Conservation (phyloP, 2,113 vertebrate species). For the Accipiter virgatus region DNA sequence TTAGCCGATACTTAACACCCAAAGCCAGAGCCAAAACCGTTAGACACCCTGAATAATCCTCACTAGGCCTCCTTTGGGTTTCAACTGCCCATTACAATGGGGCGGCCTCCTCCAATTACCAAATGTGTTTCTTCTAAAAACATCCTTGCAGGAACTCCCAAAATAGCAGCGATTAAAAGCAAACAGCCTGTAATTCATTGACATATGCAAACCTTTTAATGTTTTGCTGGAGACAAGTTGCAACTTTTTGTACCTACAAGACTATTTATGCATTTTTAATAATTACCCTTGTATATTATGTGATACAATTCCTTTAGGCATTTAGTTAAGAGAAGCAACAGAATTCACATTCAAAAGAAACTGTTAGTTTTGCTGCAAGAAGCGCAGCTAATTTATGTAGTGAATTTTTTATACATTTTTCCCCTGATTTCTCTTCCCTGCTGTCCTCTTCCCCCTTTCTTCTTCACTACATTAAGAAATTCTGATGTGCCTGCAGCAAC, state of each 20-base stretch:
- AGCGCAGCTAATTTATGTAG: constrained; percentile 69
- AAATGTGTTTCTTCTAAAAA: constrained; percentile 73
- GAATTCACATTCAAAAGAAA: constrained; percentile 68
- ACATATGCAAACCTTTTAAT: constrained; percentile 72
- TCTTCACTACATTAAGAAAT: constrained; percentile 67
- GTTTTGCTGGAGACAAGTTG: constrained; percentile 72
- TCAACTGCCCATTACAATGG: constrained; percentile 74
- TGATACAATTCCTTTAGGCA: constrained; percentile 67
- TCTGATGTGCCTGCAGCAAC: constrained; percentile 70
- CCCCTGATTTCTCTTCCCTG: constrained; percentile 68
- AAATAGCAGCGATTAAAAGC: constrained; percentile 76
- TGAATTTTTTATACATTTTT: constrained; percentile 70
- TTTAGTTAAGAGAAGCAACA: constrained; percentile 56
- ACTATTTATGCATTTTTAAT: constrained; percentile 74
- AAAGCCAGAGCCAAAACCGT: constrained; percentile 80
- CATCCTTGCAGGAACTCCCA: constrained; percentile 73
- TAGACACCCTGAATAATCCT: constrained; percentile 78
- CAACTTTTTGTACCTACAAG: constrained; percentile 62
- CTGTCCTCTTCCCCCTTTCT: constrained; percentile 67
- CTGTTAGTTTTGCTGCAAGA: constrained; percentile 65
- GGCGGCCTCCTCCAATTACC: constrained; percentile 72
- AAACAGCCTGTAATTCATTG: constrained; percentile 75
- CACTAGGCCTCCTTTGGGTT: constrained; percentile 67
- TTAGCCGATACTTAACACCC: constrained; percentile 84
- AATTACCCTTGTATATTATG: constrained; percentile 67